A percentile compares a stretch with the other conserved stretches of the same genome.
Evolutionary conservation across 2,113 vertebrate species (phyloP).

Genomic region (Amphiprion percula): DNA sequence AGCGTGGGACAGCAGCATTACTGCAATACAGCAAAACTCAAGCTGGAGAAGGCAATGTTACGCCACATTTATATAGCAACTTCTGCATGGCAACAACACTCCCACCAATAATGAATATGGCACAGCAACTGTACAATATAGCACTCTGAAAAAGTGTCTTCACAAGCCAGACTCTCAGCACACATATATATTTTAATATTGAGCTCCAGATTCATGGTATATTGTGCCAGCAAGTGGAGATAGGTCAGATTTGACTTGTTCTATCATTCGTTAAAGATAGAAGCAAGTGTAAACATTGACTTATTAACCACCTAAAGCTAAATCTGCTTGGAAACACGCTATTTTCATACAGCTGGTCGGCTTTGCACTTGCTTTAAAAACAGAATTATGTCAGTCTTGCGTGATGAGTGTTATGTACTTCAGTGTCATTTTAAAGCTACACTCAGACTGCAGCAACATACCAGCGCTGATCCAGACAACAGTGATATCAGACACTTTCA

Average conservation of each 20-base stretch:
- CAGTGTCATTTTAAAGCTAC: neutral
- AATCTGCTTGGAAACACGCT: slow-evolving; percentile 26
- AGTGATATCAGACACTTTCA: slow-evolving; percentile 11
- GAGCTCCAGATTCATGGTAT: neutral
- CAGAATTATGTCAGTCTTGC: neutral
- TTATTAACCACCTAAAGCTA: slow-evolving; percentile 1
- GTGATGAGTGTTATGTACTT: neutral
- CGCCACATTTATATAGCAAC: slow-evolving; percentile 52
- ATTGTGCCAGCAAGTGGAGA: slow-evolving; percentile 6
- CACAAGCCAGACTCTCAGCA: neutral
- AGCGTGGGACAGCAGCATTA: slow-evolving; percentile 45
- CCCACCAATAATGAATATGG: slow-evolving; percentile 13
- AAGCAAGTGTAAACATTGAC: neutral
- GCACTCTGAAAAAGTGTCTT: slow-evolving; percentile 18
- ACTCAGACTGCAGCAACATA: slow-evolving; percentile 30
- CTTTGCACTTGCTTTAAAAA: slow-evolving; percentile 5
- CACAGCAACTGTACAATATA: slow-evolving; percentile 31
- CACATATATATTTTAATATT: too few species aligned
- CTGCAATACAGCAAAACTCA: slow-evolving; percentile 44
- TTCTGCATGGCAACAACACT: slow-evolving; percentile 58
- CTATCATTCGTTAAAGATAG: neutral
- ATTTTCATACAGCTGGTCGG: slow-evolving; percentile 21
- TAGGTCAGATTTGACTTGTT: neutral
- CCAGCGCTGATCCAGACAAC: slow-evolving; percentile 18
- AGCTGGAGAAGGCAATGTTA: slow-evolving; percentile 40